Evolutionary conservation across 2,113 vertebrate genomes (phyloP).

Genomic region (Ailuropoda melanoleuca): DNA sequence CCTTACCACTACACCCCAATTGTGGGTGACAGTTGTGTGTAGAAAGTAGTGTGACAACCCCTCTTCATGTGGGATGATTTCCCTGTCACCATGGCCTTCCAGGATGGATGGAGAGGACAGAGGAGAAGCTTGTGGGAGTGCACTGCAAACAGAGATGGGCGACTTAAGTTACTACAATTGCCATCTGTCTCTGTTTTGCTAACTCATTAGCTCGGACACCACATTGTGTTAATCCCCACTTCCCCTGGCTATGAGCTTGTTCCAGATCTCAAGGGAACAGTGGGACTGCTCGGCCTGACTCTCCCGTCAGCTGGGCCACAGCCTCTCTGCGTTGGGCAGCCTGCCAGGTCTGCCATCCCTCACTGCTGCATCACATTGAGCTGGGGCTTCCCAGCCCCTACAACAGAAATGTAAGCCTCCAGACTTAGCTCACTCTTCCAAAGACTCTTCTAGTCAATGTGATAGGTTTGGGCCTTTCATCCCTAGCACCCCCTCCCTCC

Average conservation of each 20-base stretch:
- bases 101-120: background rate
- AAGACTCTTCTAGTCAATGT: background rate
- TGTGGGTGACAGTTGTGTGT: background rate
- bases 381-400: background rate
- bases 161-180: slow-evolving; percentile 73
- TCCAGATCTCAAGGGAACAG: slow-evolving; percentile 61
- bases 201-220: slow-evolving; percentile 77
- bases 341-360: slow-evolving; percentile 33
- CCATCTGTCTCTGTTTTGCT: slow-evolving; percentile 81
- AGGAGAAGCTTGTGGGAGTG: slow-evolving; percentile 37
- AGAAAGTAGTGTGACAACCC: background rate
- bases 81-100: background rate
- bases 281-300: slow-evolving; percentile 25
- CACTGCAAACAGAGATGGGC: slow-evolving; percentile 61
- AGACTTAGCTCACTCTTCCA: background rate
- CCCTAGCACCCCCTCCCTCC: background rate
- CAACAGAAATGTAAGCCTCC: background rate
- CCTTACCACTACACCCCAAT: background rate
- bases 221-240: slow-evolving; percentile 76
- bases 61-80: background rate
- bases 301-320: slow-evolving; percentile 52
- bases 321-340: slow-evolving; percentile 15
- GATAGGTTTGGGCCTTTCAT: background rate
- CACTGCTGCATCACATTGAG: background rate
- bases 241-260: slow-evolving; percentile 68